phyloP scores from a whole-genome alignment of 2,888 invertebrate species.

The Protophormia terraenovae region DNA sequence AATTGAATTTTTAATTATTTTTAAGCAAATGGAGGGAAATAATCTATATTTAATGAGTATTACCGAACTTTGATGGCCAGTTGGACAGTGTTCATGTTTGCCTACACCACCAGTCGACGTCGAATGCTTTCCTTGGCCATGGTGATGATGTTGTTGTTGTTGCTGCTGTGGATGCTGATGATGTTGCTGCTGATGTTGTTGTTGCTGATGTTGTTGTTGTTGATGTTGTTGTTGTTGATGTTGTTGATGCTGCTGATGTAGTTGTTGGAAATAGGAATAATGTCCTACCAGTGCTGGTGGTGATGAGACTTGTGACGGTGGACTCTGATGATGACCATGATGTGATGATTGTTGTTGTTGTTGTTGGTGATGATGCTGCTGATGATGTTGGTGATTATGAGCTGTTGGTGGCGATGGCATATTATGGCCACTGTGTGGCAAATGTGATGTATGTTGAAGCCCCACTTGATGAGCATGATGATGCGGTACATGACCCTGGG shows the following conservation, averaged over 20 bases:
- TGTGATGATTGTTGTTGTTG: slow-evolving; percentile 61
- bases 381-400: slow-evolving; percentile 76
- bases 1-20: neutral
- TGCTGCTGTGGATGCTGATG: neutral
- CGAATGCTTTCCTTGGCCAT: slow-evolving; percentile 74
- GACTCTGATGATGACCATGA: slow-evolving; percentile 69
- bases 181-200: slow-evolving; percentile 51
- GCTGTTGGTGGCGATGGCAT: slow-evolving; percentile 80
- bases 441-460: slow-evolving; percentile 80
- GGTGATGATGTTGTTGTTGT: slow-evolving; percentile 31
- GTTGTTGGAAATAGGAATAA: slow-evolving; percentile 63
- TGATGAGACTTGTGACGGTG: slow-evolving; percentile 68
- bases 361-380: slow-evolving; percentile 69
- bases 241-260: slow-evolving; percentile 46
- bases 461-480: slow-evolving; percentile 82
- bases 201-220: slow-evolving; percentile 24
- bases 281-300: slow-evolving; percentile 65
- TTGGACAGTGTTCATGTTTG: slow-evolving; percentile 78
- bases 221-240: slow-evolving; percentile 6
- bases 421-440: slow-evolving; percentile 81
- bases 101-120: slow-evolving; percentile 59
- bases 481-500: slow-evolving; percentile 83
- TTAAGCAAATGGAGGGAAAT: neutral
- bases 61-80: slow-evolving; percentile 78
- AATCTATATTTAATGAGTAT: slow-evolving; percentile 54